Evolutionary conservation across 2,797 vertebrate genomes (phyloP).

Genomic region (Thamnophis elegans): DNA sequence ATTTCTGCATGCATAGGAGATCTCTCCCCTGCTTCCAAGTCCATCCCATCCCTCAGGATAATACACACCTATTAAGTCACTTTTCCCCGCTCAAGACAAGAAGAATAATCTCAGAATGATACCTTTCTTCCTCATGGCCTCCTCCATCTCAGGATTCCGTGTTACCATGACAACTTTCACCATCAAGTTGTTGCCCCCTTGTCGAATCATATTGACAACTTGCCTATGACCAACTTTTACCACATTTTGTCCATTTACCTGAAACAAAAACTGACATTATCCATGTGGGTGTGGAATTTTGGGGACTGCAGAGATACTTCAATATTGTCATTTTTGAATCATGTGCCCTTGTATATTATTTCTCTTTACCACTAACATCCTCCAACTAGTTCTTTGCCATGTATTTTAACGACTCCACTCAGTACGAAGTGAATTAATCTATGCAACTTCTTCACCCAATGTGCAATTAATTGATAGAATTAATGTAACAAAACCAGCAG

Average conservation of each 20-base stretch:
- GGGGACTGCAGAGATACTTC: not conserved
- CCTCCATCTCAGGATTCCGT: conserved; percentile 91
- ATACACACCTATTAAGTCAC: no score
- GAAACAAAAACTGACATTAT: conserved; percentile 18
- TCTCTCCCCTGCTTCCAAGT: not conserved
- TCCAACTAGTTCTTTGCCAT: no score
- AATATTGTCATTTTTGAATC: not conserved
- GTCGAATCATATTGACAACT: conserved; percentile 95
- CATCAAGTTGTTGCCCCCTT: conserved; percentile 92
- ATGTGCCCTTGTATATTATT: not conserved
- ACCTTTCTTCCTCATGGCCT: conserved; percentile 90
- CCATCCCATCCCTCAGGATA: no score
- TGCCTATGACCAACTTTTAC: conserved; percentile 93
- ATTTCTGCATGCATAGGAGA: not conserved
- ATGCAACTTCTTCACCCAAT: not conserved
- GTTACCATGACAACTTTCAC: conserved; percentile 97
- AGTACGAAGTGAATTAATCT: not conserved
- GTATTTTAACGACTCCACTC: not conserved
- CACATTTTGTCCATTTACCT: conserved; percentile 95
- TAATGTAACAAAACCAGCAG: not conserved
- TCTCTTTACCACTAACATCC: not conserved
- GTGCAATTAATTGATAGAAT: not conserved
- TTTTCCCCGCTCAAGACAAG: not conserved
- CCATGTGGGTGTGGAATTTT: not conserved
- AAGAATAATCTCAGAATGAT: conserved; percentile 8